These are phyloP conservation scores for Pseudomugil tenellus DNA, from an alignment of 2,797 vertebrate genomes.

Conservation along the genomic window DNA sequence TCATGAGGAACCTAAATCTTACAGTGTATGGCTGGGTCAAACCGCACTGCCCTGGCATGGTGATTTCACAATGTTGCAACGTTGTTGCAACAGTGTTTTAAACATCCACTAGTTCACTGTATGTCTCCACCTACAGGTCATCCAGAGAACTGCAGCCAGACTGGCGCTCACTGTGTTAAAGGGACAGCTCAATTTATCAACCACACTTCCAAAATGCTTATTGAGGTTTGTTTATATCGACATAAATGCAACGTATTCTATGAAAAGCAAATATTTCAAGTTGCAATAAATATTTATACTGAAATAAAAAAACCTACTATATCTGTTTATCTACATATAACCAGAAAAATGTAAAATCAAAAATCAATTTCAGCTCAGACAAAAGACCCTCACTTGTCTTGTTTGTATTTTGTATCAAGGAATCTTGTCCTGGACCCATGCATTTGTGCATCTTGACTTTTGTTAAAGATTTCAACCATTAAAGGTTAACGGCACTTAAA, in stretches of 20 bases:
- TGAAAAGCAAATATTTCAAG: neutral
- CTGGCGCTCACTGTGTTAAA: neutral
- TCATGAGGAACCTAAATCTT: neutral
- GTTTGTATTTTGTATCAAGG: neutral
- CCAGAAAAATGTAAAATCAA: neutral
- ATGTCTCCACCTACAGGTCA: constrained; percentile 46
- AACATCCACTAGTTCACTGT: neutral
- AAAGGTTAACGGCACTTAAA: neutral
- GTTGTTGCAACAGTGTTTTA: constrained; percentile 24
- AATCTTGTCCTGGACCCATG: neutral
- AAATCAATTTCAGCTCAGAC: neutral
- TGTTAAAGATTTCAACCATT: neutral
- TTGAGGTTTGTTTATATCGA: neutral
- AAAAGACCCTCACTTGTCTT: neutral
- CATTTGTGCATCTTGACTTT: neutral
- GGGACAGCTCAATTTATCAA: neutral
- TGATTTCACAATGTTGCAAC: constrained; percentile 27
- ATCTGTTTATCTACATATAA: no score
- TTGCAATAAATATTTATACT: neutral
- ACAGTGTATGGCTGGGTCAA: constrained; percentile 1
- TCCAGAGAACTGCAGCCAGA: constrained; percentile 18
- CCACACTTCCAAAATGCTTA: neutral
- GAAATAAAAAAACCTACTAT: no score
- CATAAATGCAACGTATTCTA: neutral
- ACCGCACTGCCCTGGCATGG: constrained; percentile 3